Conservation (phyloP, 2,113 vertebrate species). For the Corythoichthys intestinalis region DNA sequence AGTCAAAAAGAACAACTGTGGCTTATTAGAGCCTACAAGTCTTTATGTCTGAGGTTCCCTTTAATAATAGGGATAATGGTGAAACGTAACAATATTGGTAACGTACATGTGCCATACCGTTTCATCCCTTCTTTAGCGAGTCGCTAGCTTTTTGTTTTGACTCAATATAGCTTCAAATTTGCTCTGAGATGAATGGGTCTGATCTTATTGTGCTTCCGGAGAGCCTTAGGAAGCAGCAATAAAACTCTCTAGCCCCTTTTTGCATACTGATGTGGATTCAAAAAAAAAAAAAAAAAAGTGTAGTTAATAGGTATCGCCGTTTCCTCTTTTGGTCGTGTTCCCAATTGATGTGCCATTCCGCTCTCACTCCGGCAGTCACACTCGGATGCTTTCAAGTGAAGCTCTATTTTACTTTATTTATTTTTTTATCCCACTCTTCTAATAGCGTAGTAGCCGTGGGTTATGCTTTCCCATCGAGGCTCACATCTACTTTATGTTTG, state of each 20-base stretch:
- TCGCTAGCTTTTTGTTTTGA: slow-evolving; percentile 31
- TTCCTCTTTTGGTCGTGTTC: slow-evolving; percentile 51
- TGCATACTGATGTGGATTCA: slow-evolving; percentile 47
- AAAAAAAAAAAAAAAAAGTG: slow-evolving; percentile 15
- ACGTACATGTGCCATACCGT: neutral
- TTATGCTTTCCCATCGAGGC: slow-evolving; percentile 53
- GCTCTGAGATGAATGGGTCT: slow-evolving; percentile 45
- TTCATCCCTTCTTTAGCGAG: neutral
- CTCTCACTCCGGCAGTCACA: slow-evolving; percentile 41
- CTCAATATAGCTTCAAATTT: slow-evolving; percentile 35
- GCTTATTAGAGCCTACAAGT: too few relatives aligned
- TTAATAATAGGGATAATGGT: neutral
- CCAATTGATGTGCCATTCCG: slow-evolving; percentile 52
- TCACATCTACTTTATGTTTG: slow-evolving; percentile 56
- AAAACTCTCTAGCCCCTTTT: slow-evolving; percentile 37
- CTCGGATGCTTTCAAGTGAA: slow-evolving; percentile 56
- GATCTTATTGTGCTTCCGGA: slow-evolving; percentile 48
- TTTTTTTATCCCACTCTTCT: slow-evolving; percentile 37
- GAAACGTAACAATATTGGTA: neutral
- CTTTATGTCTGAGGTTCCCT: too few relatives aligned
- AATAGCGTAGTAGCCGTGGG: slow-evolving; percentile 49
- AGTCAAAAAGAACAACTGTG: too few relatives aligned
- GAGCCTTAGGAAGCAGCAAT: slow-evolving; percentile 47
- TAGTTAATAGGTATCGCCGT: slow-evolving; percentile 54
- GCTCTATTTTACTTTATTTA: slow-evolving; percentile 71